A percentile compares a stretch with the other conserved stretches of the same genome.
phyloP scores from a whole-genome alignment of 1,140 invertebrate species.

The Tetranychus cinnabarinus region DNA sequence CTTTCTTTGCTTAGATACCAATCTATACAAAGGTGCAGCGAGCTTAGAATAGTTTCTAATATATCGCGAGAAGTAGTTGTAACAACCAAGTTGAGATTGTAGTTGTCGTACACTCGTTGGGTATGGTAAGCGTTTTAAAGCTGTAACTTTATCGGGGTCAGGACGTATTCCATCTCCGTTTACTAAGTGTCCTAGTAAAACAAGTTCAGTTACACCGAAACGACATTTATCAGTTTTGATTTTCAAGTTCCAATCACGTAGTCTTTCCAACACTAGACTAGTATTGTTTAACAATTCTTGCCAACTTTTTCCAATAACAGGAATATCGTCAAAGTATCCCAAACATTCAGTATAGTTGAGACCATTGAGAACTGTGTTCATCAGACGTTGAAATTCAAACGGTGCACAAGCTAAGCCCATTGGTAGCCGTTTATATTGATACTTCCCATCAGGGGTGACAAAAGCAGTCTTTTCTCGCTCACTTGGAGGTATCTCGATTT shows the following conservation, averaged over 20 bases:
- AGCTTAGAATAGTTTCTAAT: slow-evolving; percentile 14
- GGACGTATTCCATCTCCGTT: slow-evolving; percentile 17
- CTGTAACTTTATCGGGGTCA: slow-evolving; percentile 17
- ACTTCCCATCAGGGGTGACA: slow-evolving; percentile 7
- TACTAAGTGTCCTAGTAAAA: slow-evolving; percentile 19
- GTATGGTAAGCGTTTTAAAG: slow-evolving; percentile 12
- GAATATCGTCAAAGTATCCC: slow-evolving; percentile 1
- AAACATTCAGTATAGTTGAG: not conserved
- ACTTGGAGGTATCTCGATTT: slow-evolving; percentile 14
- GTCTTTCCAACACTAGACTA: slow-evolving; percentile 12
- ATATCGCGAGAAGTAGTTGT: not conserved
- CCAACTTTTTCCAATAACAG: slow-evolving; percentile 8
- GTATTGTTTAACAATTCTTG: slow-evolving; percentile 13
- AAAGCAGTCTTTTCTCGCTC: slow-evolving; percentile 20
- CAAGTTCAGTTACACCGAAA: slow-evolving; percentile 13
- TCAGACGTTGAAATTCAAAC: slow-evolving; percentile 10
- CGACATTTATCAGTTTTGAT: slow-evolving; percentile 20
- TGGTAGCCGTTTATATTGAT: slow-evolving; percentile 12
- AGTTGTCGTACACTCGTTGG: slow-evolving; percentile 18
- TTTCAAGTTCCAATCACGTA: slow-evolving; percentile 12
- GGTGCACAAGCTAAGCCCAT: slow-evolving; percentile 13
- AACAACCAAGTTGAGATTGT: slow-evolving; percentile 22
- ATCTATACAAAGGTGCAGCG: slow-evolving; percentile 16
- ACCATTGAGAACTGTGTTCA: not conserved
- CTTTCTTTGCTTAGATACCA: slow-evolving; percentile 9